Percentiles rank a stretch among this genome's conserved stretches.
phyloP scores from a whole-genome alignment of 2,888 invertebrate genomes.

The Neoascia interrupta region DNA sequence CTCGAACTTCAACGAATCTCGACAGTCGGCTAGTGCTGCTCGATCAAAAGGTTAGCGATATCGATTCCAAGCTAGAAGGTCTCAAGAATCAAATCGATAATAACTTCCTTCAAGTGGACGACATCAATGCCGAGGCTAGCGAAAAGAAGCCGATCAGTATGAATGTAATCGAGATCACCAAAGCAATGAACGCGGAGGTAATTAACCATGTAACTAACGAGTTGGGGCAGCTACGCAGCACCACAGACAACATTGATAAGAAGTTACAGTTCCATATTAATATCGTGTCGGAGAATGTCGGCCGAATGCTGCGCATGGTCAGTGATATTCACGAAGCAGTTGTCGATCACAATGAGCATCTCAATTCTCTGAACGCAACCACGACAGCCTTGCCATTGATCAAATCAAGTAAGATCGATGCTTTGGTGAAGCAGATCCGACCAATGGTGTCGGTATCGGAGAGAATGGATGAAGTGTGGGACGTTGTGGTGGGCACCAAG shows the following conservation, averaged over 20 bases:
- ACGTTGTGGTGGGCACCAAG: conserved; percentile 93
- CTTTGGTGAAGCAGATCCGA: conserved; percentile 89
- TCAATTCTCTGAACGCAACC: conserved; percentile 80
- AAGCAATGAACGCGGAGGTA: conserved; percentile 90
- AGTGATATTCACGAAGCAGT: conserved; percentile 91
- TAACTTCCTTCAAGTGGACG: conserved; percentile 89
- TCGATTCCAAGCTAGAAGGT: conserved; percentile 88
- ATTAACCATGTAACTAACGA: conserved; percentile 90
- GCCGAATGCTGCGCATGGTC: conserved; percentile 88
- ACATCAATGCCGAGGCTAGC: conserved; percentile 92
- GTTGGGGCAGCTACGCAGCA: conserved; percentile 88
- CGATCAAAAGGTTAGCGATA: conserved; percentile 91
- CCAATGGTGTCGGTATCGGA: conserved; percentile 92
- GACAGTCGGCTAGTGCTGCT: conserved; percentile 86
- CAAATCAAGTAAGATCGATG: conserved; percentile 88
- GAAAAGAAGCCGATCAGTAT: conserved; percentile 92
- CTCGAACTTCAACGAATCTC: conserved; percentile 80
- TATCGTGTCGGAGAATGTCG: conserved; percentile 89
- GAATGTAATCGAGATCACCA: conserved; percentile 90
- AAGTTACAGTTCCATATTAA: conserved; percentile 92
- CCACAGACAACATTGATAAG: conserved; percentile 88
- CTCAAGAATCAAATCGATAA: conserved; percentile 91
- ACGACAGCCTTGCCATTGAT: conserved; percentile 82
- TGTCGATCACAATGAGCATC: conserved; percentile 85
- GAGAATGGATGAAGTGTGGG: conserved; percentile 95